Evolutionary conservation across 2,113 vertebrate species (phyloP).

Genomic region (Sceloporus tristichus): DNA sequence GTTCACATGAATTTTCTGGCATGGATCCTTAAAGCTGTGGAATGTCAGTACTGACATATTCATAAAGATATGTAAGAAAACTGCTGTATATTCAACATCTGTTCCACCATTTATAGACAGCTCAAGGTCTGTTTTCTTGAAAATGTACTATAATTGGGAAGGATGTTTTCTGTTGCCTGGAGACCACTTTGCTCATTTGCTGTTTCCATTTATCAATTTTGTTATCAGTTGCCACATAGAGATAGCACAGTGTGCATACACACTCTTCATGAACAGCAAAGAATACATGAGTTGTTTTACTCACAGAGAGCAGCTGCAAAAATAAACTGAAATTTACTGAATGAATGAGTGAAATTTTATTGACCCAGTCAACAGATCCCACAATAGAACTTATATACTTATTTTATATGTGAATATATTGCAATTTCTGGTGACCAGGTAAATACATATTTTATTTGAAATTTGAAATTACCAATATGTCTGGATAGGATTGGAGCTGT

Average conservation of each 20-base stretch:
- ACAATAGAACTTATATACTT: not conserved
- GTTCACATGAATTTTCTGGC: not conserved
- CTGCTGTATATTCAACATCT: not conserved
- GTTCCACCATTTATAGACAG: not conserved
- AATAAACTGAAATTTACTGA: not conserved
- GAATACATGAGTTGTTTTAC: not conserved
- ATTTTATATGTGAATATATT: too few species aligned
- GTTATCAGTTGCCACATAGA: not conserved
- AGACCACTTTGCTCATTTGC: not conserved
- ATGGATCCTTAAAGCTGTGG: not conserved
- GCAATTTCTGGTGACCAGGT: too few species aligned
- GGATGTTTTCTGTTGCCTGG: not conserved
- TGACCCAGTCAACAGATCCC: not conserved
- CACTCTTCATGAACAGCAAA: not conserved
- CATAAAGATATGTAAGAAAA: not conserved
- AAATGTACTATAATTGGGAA: conserved; percentile 29
- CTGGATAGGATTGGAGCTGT: too few species aligned
- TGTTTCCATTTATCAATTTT: conserved; percentile 19
- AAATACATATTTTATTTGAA: too few species aligned
- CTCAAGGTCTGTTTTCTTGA: not conserved
- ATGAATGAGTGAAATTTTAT: not conserved
- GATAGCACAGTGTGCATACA: rapidly evolving
- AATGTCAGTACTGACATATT: not conserved
- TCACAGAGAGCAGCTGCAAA: not conserved
- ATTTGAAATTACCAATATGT: too few species aligned